phyloP scores from a whole-genome alignment of 2,888 invertebrate species.

The Epistrophe grossulariae region DNA sequence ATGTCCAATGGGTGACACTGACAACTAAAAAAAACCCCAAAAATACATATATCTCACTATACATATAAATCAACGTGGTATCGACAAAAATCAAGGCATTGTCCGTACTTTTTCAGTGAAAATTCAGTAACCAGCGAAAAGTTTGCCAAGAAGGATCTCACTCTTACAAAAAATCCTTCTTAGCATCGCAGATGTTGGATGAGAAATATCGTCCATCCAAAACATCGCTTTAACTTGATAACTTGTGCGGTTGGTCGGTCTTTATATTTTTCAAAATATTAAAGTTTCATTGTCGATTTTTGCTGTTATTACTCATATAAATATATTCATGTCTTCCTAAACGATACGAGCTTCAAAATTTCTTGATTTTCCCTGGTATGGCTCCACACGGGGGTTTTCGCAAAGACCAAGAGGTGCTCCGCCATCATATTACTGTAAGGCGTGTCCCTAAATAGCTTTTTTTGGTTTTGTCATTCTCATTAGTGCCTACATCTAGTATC shows the following conservation, averaged over 20 bases:
- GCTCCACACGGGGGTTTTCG: conserved; percentile 65
- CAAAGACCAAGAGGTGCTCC: conserved; percentile 29
- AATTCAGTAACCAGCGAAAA: conserved; percentile 58
- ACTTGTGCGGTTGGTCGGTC: no score
- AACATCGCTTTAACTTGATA: conserved; percentile 14
- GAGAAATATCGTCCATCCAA: conserved; percentile 24
- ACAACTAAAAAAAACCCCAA: conserved; percentile 11
- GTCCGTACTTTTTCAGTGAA: conserved; percentile 17
- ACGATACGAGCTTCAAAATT: neutral
- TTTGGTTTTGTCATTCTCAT: conserved; percentile 46
- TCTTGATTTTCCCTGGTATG: conserved; percentile 33
- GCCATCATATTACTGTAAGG: conserved; percentile 33
- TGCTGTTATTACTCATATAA: neutral
- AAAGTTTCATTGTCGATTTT: neutral
- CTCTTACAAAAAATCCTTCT: conserved; percentile 5
- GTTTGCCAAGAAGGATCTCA: conserved; percentile 46
- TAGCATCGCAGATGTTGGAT: conserved; percentile 16
- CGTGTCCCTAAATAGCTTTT: conserved; percentile 42
- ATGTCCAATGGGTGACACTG: conserved; percentile 35
- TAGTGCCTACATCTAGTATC: conserved; percentile 42
- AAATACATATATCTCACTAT: neutral
- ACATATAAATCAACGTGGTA: conserved; percentile 50
- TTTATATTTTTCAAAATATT: neutral
- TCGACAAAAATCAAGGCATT: conserved; percentile 52
- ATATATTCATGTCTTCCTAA: conserved; percentile 18